Conservation (phyloP, 2,113 vertebrate genomes). For the Dermatemys mawii region DNA sequence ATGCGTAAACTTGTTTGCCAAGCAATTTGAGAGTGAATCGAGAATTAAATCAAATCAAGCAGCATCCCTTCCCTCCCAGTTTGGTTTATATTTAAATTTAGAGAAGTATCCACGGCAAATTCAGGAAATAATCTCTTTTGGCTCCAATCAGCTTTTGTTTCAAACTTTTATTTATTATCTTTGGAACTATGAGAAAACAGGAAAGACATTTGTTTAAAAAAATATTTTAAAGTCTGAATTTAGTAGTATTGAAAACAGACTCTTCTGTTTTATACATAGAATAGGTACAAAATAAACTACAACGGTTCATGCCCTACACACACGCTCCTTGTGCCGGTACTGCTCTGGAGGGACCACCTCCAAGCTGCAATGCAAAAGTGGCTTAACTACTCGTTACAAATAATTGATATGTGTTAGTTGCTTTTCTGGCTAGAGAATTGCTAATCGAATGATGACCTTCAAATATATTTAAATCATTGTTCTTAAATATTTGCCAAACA, state of each 20-base stretch:
- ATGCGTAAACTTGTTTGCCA: conserved; percentile 60
- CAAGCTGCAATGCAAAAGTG: neutral
- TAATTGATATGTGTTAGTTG: neutral
- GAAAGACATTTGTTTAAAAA: neutral
- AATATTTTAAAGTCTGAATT: neutral
- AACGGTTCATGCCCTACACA: neutral
- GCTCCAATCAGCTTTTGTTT: neutral
- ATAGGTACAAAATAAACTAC: neutral
- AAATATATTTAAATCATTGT: neutral
- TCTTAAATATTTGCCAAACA: neutral
- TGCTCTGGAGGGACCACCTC: neutral
- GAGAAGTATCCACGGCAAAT: neutral
- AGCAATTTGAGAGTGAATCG: conserved; percentile 55
- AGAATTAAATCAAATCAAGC: conserved; percentile 56
- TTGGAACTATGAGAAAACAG: neutral
- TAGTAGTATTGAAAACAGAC: neutral
- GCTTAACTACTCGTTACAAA: neutral
- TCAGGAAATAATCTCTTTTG: neutral
- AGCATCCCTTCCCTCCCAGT: neutral
- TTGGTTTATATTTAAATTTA: conserved; percentile 36
- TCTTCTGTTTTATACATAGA: neutral
- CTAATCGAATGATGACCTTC: neutral
- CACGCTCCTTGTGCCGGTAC: neutral
- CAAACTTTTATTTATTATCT: conserved; percentile 11
- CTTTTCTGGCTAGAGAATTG: neutral